Conservation (phyloP, 64 coral and sea anemone species). For the Catalaphyllia jardinei region DNA sequence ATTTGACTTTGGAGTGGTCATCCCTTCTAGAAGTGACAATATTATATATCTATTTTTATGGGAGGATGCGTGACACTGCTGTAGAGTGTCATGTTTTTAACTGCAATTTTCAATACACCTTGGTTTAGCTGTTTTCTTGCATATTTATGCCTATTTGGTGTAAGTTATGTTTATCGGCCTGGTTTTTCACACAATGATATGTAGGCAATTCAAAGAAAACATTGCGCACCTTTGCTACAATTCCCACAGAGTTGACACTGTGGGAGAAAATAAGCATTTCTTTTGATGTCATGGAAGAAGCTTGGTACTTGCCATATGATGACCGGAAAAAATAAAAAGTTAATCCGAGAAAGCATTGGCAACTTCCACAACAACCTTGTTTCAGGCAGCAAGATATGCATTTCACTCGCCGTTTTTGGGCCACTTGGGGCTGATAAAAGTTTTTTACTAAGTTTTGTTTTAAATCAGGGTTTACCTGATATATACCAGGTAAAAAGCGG, state of each 20-base stretch:
- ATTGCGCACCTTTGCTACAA: background rate
- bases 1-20: no score
- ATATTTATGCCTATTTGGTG: no score
- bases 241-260: background rate
- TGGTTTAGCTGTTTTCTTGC: no score
- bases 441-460: constrained; percentile 47
- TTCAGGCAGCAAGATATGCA: constrained; percentile 25
- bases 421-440: constrained; percentile 58
- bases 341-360: constrained; percentile 36
- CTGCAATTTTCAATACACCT: no score
- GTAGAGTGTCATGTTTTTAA: no score
- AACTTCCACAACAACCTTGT: constrained; percentile 40
- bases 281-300: constrained; percentile 47
- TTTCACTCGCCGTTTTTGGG: constrained; percentile 56
- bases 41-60: no score
- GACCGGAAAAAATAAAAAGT: constrained; percentile 10
- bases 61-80: no score
- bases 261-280: constrained; percentile 33
- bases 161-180: no score
- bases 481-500: background rate
- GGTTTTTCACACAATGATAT: background rate
- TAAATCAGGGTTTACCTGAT: constrained; percentile 15
- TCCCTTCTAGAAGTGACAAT: no score
- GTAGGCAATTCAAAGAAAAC: background rate
- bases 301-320: constrained; percentile 54